Conservation (phyloP, 2,113 vertebrate species). For the Australoheros scitulus region DNA sequence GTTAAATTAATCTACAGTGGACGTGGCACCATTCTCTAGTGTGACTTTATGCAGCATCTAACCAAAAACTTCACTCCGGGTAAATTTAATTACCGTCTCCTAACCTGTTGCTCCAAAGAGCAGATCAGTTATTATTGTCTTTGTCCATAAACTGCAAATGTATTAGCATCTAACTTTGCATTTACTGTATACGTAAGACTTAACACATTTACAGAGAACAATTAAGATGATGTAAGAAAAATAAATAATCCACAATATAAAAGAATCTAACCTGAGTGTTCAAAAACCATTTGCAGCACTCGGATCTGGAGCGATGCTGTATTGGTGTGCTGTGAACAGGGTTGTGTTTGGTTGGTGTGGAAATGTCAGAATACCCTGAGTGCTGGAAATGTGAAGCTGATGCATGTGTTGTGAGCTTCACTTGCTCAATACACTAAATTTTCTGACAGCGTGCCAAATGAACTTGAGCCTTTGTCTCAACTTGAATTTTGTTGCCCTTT, state of each 20-base stretch:
- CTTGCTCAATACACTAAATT: constrained; percentile 6
- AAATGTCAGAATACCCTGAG: constrained; percentile 3
- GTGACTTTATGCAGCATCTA: not conserved
- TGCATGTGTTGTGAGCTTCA: constrained; percentile 1
- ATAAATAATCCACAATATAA: not conserved
- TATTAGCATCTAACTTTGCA: not conserved
- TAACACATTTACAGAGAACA: not conserved
- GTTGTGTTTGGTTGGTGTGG: not conserved
- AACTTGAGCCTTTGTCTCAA: constrained; percentile 6
- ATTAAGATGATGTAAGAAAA: not conserved
- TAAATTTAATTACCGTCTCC: not conserved
- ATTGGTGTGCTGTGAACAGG: not conserved
- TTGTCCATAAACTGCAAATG: not conserved
- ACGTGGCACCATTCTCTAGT: not conserved
- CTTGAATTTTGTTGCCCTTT: constrained; percentile 4
- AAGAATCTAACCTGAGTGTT: not conserved
- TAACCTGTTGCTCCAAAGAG: not conserved
- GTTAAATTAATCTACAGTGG: not conserved
- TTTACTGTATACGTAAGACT: too few relatives aligned
- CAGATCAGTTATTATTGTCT: not conserved
- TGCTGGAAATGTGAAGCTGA: constrained; percentile 1
- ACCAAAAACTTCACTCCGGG: not conserved
- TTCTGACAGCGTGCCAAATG: not conserved
- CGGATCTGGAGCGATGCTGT: not conserved
- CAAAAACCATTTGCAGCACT: not conserved